Evolutionary conservation across 2,113 vertebrate genomes (phyloP).

Genomic region (Ramphastos sulfuratus): DNA sequence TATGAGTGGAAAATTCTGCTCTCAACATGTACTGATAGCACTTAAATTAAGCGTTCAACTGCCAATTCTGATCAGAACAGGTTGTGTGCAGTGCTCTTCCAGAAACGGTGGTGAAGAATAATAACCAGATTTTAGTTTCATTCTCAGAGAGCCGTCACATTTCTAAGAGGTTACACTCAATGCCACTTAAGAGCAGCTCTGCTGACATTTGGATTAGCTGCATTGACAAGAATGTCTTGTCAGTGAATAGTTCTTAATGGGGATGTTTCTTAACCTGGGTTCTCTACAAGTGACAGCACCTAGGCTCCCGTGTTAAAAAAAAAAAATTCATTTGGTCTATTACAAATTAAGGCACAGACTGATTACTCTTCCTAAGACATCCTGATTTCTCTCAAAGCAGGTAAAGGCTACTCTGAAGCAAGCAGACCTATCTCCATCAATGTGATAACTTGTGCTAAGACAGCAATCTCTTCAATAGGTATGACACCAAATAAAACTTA

Average conservation of each 20-base stretch:
- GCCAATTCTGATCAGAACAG: neutral
- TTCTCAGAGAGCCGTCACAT: neutral
- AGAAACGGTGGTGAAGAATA: neutral
- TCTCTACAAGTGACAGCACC: neutral
- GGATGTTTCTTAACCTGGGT: neutral
- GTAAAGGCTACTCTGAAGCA: neutral
- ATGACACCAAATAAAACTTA: slow-evolving; percentile 25
- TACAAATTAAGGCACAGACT: neutral
- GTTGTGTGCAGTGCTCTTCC: neutral
- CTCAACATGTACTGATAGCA: neutral
- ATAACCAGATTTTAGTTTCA: neutral
- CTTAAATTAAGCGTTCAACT: fast-evolving
- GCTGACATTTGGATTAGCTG: neutral
- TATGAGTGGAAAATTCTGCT: neutral
- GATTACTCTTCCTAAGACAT: neutral
- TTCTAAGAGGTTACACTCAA: neutral
- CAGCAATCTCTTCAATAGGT: slow-evolving; percentile 14
- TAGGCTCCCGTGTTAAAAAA: neutral
- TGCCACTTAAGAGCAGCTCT: neutral
- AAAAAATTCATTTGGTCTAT: neutral
- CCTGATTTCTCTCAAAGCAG: neutral
- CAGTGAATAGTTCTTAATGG: neutral
- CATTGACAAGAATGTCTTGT: neutral
- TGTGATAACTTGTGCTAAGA: neutral
- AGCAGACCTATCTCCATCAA: neutral